Conservation (phyloP, 2,797 vertebrate species). For the Myripristis jacobus region DNA sequence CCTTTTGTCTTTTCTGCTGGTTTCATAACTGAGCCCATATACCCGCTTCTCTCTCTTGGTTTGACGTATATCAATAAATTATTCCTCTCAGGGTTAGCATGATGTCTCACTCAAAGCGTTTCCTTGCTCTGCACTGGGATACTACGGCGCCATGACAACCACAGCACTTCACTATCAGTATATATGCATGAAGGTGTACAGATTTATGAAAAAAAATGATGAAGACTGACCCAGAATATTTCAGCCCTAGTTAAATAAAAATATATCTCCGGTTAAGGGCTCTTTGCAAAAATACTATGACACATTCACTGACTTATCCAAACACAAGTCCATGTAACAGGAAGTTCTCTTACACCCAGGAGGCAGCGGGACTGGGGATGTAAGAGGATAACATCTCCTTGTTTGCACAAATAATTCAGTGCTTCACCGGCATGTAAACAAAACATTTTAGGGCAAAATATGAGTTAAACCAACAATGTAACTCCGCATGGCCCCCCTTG, state of each 20-base stretch:
- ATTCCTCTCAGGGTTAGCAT: slow-evolving; percentile 87
- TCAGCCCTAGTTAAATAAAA: neutral
- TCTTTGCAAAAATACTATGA: neutral
- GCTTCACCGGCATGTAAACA: slow-evolving; percentile 21
- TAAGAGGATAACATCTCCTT: slow-evolving; percentile 11
- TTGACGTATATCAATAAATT: slow-evolving; percentile 95
- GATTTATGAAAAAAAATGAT: slow-evolving; percentile 8
- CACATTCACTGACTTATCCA: slow-evolving; percentile 1
- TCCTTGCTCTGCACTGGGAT: slow-evolving; percentile 33
- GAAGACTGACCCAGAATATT: slow-evolving; percentile 23
- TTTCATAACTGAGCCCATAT: slow-evolving; percentile 78
- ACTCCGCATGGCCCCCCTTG: neutral
- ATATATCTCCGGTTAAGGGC: neutral
- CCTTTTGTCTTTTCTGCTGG: slow-evolving; percentile 93
- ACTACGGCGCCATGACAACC: slow-evolving; percentile 35
- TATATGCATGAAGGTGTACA: slow-evolving; percentile 38
- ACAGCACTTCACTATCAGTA: slow-evolving; percentile 29
- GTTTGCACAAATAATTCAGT: slow-evolving; percentile 43
- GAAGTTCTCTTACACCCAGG: slow-evolving; percentile 16
- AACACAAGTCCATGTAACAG: slow-evolving; percentile 9
- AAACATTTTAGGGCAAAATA: slow-evolving; percentile 18
- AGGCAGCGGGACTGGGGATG: slow-evolving; percentile 19
- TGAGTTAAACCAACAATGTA: slow-evolving; percentile 5
- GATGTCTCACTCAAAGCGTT: slow-evolving; percentile 92
- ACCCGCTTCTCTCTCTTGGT: slow-evolving; percentile 43